Evolutionary conservation across 2,888 invertebrate genomes (phyloP), one percentile per base, ranked within the genome.

Genomic region (Eumerus sabulonum): DNA sequence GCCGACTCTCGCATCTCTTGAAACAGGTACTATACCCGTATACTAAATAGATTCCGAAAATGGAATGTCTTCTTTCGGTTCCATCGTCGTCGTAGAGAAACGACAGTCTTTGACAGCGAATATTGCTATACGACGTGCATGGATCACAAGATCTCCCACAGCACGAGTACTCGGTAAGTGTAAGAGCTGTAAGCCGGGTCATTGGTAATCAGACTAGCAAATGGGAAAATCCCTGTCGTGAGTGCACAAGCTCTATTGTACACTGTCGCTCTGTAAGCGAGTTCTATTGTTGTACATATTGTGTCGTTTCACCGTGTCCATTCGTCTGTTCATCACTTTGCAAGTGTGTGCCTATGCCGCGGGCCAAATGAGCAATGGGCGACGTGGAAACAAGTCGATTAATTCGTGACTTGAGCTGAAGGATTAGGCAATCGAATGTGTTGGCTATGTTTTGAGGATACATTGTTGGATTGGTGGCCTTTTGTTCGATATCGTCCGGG

Each of bases 341-440:
- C 2, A n/a, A 1, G 50, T 9, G 12, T 14, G 12, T 11, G 14
- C 50, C 5, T 7, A n/a, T n/a, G n/a, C 16, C 35, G 9, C 35
- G 3, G 19, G 19, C 17, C 17, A 36, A 27, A 27, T 7, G 1
- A n/a, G 40, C 42, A 42, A 9, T 3, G 12, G 42, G 17, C 9
- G 9, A 44, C 42, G 44, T 44, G 27, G 27, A 27, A 47, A 51
- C 62, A 68, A 68, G 62, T 35, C 74, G 62, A 68, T 74, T 68
- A 68, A 74, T 57, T 67, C 56, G 62, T 51, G 66, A 73, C 64
- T 73, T 60, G 48, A 67, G 59, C 47, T 57, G 9, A 40, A 35
- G 60, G 62, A 74, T 74, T 67, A 57, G 56, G 57, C 74, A 67
- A 74, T 13, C 42, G 7, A 27, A 27, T 27, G 27, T 27, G 27